Evolutionary conservation across 2,113 vertebrate species (phyloP).

Genomic region (Archocentrus centrarchus): DNA sequence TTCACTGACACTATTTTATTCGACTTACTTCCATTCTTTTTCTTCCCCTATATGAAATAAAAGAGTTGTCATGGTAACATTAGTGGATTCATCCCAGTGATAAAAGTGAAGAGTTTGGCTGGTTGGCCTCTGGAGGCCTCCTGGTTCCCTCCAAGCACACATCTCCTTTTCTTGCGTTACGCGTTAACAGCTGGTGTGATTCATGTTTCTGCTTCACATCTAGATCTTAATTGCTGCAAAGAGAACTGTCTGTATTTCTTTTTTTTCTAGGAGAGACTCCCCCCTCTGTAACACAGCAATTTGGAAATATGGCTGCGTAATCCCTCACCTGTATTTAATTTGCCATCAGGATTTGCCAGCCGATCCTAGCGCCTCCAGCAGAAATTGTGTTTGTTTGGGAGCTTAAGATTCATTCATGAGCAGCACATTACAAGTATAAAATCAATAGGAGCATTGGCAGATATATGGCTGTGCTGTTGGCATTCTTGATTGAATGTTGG

Average conservation of each 20-base stretch:
- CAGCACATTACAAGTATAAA: slow-evolving; percentile 36
- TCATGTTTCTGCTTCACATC: slow-evolving; percentile 48
- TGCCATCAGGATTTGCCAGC: slow-evolving; percentile 44
- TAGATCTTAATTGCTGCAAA: slow-evolving; percentile 39
- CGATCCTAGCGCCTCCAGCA: slow-evolving; percentile 21
- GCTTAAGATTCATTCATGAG: slow-evolving; percentile 44
- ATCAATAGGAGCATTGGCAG: slow-evolving; percentile 33
- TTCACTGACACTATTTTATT: slow-evolving; percentile 24
- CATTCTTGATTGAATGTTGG: slow-evolving; percentile 32
- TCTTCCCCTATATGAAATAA: slow-evolving; percentile 11
- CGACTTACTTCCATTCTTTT: slow-evolving; percentile 19
- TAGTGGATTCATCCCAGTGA: slow-evolving; percentile 35
- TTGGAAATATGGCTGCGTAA: background rate
- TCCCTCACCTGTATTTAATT: slow-evolving; percentile 47
- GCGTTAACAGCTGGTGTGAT: slow-evolving; percentile 41
- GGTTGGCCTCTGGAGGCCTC: slow-evolving; percentile 22
- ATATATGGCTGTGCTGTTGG: slow-evolving; percentile 20
- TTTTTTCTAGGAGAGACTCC: background rate
- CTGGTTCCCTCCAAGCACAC: slow-evolving; percentile 11
- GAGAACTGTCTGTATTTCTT: slow-evolving; percentile 3
- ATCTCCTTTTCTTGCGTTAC: slow-evolving; percentile 13
- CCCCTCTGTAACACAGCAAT: background rate
- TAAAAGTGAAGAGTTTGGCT: slow-evolving; percentile 42
- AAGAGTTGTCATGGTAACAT: slow-evolving; percentile 66
- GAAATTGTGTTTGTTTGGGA: slow-evolving; percentile 44